Conservation (phyloP, 2,113 vertebrate genomes). For the Catharus fuscescens region DNA sequence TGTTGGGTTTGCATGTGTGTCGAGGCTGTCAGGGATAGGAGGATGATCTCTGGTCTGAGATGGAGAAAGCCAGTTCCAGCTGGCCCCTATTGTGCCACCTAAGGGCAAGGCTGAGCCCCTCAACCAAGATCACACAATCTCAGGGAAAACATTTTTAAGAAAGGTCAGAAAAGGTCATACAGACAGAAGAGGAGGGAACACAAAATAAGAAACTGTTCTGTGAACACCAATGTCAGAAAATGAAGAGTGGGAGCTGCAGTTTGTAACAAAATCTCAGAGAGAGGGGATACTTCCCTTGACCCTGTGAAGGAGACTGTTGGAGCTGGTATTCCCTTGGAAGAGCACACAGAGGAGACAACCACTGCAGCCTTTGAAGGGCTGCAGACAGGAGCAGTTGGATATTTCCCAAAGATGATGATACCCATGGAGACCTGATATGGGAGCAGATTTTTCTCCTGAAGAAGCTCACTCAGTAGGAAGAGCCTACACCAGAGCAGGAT, state of each 20-base stretch:
- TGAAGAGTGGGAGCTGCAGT: neutral
- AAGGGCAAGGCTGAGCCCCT: accelerated
- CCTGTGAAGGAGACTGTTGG: neutral
- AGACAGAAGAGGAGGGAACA: neutral
- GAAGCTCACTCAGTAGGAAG: neutral
- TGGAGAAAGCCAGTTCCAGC: accelerated
- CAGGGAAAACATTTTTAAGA: neutral
- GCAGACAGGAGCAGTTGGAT: neutral
- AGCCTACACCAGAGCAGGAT: accelerated
- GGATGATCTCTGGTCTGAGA: neutral
- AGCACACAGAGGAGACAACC: neutral
- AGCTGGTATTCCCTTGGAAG: neutral
- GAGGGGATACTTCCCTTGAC: neutral
- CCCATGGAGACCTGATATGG: accelerated
- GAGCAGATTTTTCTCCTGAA: neutral
- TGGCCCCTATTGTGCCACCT: accelerated
- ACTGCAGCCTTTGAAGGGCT: neutral
- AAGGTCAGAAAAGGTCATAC: neutral
- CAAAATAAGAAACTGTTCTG: neutral
- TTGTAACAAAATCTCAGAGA: neutral
- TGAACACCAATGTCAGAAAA: neutral
- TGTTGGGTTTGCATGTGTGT: neutral
- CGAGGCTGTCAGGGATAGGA: neutral
- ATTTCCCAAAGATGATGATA: neutral
- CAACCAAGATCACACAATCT: neutral